Conservation (phyloP, 2,113 vertebrate species). For the Phasianus colchicus region DNA sequence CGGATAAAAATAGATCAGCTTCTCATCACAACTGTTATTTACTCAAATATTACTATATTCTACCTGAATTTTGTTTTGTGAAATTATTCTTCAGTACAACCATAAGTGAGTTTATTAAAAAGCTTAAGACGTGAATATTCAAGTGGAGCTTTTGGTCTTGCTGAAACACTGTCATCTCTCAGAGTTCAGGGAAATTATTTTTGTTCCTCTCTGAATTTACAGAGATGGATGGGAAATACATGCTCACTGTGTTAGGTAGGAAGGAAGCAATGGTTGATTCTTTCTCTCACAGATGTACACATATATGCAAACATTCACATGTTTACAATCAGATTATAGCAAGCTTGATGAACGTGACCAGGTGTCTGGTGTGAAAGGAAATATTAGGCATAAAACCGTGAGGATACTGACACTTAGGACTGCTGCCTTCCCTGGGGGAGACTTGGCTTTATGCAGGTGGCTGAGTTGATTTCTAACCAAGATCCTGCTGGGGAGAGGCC, state of each 20-base stretch:
- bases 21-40: neutral
- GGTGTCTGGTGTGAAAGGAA: neutral
- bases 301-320: rapidly evolving
- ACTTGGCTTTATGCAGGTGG: neutral
- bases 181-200: neutral
- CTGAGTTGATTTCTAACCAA: neutral
- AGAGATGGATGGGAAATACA: neutral
- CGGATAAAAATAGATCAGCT: neutral
- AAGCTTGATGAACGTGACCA: neutral
- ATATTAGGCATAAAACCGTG: neutral
- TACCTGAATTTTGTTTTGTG: neutral
- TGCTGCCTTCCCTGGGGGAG: neutral
- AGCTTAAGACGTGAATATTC: rapidly evolving
- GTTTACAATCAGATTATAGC: neutral
- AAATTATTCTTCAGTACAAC: neutral
- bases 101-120: neutral
- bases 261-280: neutral
- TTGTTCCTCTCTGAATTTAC: neutral
- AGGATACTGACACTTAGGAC: neutral
- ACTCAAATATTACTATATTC: neutral
- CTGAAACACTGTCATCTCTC: neutral
- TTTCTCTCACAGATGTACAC: neutral
- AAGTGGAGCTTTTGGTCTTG: neutral
- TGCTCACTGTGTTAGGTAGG: neutral
- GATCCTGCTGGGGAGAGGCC: neutral